Conservation (phyloP, 1,140 invertebrate species). For the Aphaenogaster rudis region DNA sequence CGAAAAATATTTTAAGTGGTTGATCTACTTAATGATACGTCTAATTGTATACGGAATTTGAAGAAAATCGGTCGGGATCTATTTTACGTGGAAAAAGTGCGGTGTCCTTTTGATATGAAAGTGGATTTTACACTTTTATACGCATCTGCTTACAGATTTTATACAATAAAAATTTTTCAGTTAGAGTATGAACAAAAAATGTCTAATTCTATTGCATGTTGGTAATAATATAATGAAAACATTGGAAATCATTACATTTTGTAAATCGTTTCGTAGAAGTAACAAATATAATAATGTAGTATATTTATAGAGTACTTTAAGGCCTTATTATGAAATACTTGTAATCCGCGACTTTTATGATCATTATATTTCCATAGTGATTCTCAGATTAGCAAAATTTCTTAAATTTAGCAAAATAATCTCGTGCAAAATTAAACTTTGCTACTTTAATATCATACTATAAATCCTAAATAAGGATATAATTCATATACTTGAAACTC, state of each 20-base stretch:
- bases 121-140: neutral
- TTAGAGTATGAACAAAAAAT: neutral
- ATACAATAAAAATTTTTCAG: neutral
- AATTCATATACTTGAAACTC: neutral
- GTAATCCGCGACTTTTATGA: neutral
- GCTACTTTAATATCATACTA: neutral
- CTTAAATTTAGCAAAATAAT: neutral
- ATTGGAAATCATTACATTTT: neutral
- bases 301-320: neutral
- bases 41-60: too few relatives aligned
- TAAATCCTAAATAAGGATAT: neutral
- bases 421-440: slow-evolving; percentile 1
- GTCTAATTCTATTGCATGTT: neutral
- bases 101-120: neutral
- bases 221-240: neutral
- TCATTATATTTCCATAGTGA: neutral
- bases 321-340: neutral
- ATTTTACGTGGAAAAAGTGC: too few relatives aligned
- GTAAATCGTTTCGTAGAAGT: neutral
- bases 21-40: too few relatives aligned
- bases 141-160: neutral
- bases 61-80: too few relatives aligned
- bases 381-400: too few relatives aligned
- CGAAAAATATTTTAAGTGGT: too few relatives aligned
- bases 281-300: slow-evolving; percentile 19